Base-by-base conservation (phyloP, 30 jellyfish, hydroid and myxozoan species). In the Turritopsis dohrnii region DNA sequence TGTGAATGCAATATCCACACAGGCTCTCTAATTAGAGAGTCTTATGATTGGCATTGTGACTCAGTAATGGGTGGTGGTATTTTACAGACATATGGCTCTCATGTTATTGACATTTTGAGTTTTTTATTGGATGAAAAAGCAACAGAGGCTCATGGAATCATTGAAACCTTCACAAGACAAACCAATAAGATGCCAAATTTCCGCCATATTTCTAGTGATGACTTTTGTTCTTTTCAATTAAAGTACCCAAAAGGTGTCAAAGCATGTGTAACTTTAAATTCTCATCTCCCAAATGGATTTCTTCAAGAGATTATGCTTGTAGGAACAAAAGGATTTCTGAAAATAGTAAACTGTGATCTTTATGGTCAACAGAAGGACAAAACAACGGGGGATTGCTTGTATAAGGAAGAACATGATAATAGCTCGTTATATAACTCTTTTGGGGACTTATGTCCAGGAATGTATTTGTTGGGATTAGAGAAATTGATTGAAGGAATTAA, bases 31-130 rank as follows among this genome's bases (percentile, higher is more conserved):
- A 84, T 84, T 53, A 90, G 96, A 16, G 71, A 74, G 41, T 72
- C 81, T 52, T 94, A 89, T 82, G 96, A 94, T 71, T 94, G 99
- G 99, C 95, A 89, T 65, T 89, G 96, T 87, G 97, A 89, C 72
- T 87, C 91, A 74, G 72, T 89, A 22, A 94, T 94, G 99, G 99
- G 99, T 52, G 99, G 99, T 54, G 99, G 99, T 26, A 83, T 94
- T 4, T 74, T 94, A 81, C 99, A 94, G 29, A 71, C 89, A n/a
- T 89, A 77, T 66, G 99, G 99, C 1, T 84, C 97, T 65, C 97
- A 94, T 65, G 76, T 94, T 0, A 87, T 94, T 74, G 99, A 94
- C 52, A 71, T 82, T 31, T 53, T 94, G 60, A 79, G 97, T 52
- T 94, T 89, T 66, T 65, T 94, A 24, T 76, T 84, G 53, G 90